A percentile compares a stretch with the other conserved stretches of the same genome.
Conservation (phyloP, 2,888 invertebrate species). For the Brachyptera putata region DNA sequence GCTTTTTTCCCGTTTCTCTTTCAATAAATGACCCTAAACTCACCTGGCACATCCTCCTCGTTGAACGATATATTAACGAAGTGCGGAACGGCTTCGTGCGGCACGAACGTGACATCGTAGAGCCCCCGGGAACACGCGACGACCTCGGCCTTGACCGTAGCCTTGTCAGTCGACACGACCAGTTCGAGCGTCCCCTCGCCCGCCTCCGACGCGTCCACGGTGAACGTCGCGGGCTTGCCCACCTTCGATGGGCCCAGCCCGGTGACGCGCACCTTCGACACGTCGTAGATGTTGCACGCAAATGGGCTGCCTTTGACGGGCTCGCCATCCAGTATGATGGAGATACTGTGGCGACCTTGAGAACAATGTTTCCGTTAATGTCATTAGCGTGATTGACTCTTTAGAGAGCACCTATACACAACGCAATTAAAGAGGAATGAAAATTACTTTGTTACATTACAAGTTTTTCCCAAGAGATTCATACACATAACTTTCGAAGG, state of each 20-base stretch:
- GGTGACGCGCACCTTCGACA: slow-evolving; percentile 54
- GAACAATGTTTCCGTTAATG: slow-evolving; percentile 9
- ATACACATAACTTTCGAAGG: no score
- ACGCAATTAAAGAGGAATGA: no score
- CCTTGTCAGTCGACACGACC: slow-evolving; percentile 84
- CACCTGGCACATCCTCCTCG: slow-evolving; percentile 77
- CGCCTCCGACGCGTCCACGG: slow-evolving; percentile 91
- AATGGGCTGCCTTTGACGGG: slow-evolving; percentile 89
- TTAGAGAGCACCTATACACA: no score
- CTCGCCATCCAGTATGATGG: slow-evolving; percentile 76
- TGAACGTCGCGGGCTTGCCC: slow-evolving; percentile 84
- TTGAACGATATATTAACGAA: slow-evolving; percentile 93
- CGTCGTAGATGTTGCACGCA: slow-evolving; percentile 91
- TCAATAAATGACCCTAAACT: slow-evolving; percentile 73
- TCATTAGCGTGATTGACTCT: no score
- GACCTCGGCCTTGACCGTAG: slow-evolving; percentile 85
- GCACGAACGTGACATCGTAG: slow-evolving; percentile 89
- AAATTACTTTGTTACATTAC: no score
- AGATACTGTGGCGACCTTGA: slow-evolving; percentile 80
- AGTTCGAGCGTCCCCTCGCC: slow-evolving; percentile 90
- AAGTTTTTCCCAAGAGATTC: no score
- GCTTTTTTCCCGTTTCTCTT: no score
- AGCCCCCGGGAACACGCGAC: slow-evolving; percentile 85
- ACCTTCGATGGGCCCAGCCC: slow-evolving; percentile 56
- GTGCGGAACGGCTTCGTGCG: slow-evolving; percentile 83